Base-by-base conservation (phyloP, 2,888 invertebrate species). In the Sabatieria punctata region DNA sequence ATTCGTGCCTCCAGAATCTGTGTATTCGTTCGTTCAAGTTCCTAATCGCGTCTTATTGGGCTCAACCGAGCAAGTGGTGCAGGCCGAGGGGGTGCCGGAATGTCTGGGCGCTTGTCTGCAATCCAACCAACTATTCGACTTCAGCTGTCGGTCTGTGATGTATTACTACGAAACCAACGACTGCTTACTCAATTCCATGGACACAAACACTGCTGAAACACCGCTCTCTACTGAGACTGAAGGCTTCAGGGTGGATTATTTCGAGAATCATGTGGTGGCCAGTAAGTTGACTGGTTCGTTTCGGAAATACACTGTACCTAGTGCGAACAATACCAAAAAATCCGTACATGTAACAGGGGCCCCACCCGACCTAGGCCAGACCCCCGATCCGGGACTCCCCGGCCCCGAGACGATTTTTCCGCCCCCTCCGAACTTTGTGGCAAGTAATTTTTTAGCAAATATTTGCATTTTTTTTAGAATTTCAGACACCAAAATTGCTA, bases 171-270 rank as follows among this genome's bases (percentile, higher is more conserved):
- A 42, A 6, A 41, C 43, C 2, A 21, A 24, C 4, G 46, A 47
- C 19, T 49, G 49, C 30, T 33, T 49, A 8, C 30, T 49, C 24
- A 49, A 49, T 24, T 46, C 41, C 2, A 30, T 42, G 33, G 35
- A 43, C 8, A 3, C 19, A 18, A 2, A 27, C 2, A 13, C 41
- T 8, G n/a, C 35, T 4, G 19, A 4, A 22, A 6, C 15, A 4
- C 13, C 19, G 4, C 35, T 42, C 22, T 47, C 42, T 11, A 23
- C 19, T 19, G 33, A 46, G 1, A 47, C 46, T 3, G 46, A 49
- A 22, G 46, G 46, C 2, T 49, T 45, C 43, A 23, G 2, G 3
- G 49, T 49, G 13, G 49, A 49, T 42, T 49, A 49, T 25, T 49
- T 27, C 30, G 49, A 49, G 38, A 49, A 49, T 36, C 35, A 37